Percentiles rank a stretch among this genome's conserved stretches.
Conservation (phyloP, 37 sponge, comb jelly and placozoan species). For the Petrosia ficiformis region DNA sequence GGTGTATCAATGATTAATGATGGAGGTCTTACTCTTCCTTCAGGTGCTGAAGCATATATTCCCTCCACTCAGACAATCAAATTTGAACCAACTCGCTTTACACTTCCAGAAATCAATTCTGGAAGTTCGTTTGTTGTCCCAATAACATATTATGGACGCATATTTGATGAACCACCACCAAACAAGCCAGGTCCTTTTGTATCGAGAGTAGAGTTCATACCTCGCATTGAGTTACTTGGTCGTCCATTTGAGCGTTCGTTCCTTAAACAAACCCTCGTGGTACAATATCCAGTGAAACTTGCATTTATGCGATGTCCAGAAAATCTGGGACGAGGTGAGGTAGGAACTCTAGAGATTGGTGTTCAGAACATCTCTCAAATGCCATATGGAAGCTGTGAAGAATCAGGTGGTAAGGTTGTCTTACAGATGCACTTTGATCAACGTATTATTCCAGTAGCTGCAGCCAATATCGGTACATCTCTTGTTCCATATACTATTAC, state of each 20-base stretch:
- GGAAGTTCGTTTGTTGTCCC: conserved; percentile 43
- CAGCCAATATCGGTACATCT: conserved; percentile 4
- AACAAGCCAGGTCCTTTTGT: conserved; percentile 69
- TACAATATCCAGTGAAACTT: conserved; percentile 74
- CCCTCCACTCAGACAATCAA: conserved; percentile 60
- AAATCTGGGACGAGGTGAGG: conserved; percentile 59
- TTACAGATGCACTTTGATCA: conserved; percentile 60
- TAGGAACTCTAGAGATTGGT: conserved; percentile 47
- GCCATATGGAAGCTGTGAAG: conserved; percentile 48
- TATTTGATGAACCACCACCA: conserved; percentile 70
- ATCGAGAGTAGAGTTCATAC: conserved; percentile 37
- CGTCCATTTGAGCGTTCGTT: conserved; percentile 62
- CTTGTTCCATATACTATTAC: conserved; percentile 41
- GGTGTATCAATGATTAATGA: conserved; percentile 34
- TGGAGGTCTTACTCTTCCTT: conserved; percentile 66
- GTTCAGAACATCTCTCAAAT: conserved; percentile 60
- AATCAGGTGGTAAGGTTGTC: conserved; percentile 52
- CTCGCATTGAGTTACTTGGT: conserved; percentile 56
- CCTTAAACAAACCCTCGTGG: conserved; percentile 24
- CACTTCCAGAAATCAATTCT: conserved; percentile 51
- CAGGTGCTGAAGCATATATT: conserved; percentile 59
- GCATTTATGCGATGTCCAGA: conserved; percentile 29
- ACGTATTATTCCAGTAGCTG: conserved; percentile 52
- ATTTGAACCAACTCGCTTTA: conserved; percentile 57
- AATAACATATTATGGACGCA: conserved; percentile 53